Evolutionary conservation across 2,797 vertebrate species (phyloP).

Genomic region (Dendrocincla tyrannina): DNA sequence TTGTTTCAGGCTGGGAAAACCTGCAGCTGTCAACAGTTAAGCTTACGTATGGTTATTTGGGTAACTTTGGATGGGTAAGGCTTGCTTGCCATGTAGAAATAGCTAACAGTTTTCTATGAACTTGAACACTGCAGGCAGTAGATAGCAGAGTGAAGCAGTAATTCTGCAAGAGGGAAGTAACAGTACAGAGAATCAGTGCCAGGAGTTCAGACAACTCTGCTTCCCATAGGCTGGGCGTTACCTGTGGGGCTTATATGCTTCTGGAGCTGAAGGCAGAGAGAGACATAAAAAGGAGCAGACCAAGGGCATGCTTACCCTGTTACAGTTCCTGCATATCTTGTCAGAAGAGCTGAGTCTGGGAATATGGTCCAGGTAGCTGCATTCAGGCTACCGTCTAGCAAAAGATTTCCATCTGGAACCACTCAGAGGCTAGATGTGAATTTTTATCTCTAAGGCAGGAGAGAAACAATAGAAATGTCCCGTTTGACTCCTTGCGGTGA

Average conservation of each 20-base stretch:
- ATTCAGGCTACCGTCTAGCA: not conserved
- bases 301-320: not conserved
- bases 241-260: not conserved
- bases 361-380: not conserved
- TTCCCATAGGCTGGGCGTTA: not conserved
- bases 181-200: not conserved
- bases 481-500: not conserved
- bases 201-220: not conserved
- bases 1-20: not conserved
- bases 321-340: slow-evolving; percentile 1
- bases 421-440: not conserved
- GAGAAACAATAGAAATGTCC: not conserved
- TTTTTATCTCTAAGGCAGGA: not conserved
- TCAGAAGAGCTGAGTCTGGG: not conserved
- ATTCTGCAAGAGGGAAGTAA: not conserved
- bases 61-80: not conserved
- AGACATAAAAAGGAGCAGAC: not conserved
- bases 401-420: not conserved
- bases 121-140: not conserved
- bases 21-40: not conserved
- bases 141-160: not conserved
- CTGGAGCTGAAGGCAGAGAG: not conserved
- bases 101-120: not conserved
- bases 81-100: not conserved
- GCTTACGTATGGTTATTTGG: not conserved